Conservation (phyloP, 2,113 vertebrate genomes). For the Apodemus sylvaticus region DNA sequence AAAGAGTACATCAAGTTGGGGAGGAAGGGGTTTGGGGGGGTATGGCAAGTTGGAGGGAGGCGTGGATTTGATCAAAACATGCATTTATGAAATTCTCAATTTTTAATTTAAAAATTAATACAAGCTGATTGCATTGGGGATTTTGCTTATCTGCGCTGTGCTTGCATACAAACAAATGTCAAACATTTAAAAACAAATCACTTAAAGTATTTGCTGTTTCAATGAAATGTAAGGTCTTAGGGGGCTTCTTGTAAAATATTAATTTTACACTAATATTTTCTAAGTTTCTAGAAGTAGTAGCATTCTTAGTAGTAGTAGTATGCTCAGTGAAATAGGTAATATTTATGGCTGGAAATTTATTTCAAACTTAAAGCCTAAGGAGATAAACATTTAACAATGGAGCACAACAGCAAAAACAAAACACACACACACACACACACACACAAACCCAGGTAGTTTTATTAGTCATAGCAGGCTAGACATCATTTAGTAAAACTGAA, state of each 20-base stretch:
- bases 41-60: neutral
- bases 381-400: conserved; percentile 38
- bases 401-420: no score
- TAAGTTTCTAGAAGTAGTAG: conserved; percentile 45
- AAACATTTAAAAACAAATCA: neutral
- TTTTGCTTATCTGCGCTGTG: neutral
- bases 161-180: neutral
- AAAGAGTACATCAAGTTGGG: neutral
- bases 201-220: neutral
- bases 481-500: conserved; percentile 16
- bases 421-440: no score
- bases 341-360: conserved; percentile 18
- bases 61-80: neutral
- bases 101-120: neutral
- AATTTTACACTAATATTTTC: conserved; percentile 1
- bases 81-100: neutral
- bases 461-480: neutral
- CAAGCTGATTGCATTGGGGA: neutral
- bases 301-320: conserved; percentile 13
- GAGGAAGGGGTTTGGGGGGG: neutral
- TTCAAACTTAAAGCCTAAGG: conserved; percentile 26
- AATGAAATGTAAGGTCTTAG: neutral
- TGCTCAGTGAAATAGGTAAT: neutral
- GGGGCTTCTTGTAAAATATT: neutral
- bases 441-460: no score